phyloP scores from a whole-genome alignment of 2,797 vertebrate genomes.

The Acanthurus leucopareius region DNA sequence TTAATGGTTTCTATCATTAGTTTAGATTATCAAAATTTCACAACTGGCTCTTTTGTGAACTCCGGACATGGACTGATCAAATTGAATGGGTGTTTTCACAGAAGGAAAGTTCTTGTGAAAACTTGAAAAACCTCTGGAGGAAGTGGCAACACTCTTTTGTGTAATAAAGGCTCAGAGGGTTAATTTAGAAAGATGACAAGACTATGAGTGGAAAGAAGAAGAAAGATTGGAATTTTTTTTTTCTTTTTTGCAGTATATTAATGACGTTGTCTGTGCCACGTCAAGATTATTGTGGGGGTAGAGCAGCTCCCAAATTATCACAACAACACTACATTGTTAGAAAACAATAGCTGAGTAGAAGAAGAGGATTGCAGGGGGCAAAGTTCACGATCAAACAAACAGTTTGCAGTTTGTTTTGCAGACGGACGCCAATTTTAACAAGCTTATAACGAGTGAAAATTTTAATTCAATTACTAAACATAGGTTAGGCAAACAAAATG shows the following conservation, averaged over 20 bases:
- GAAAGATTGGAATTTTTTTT: slow-evolving; percentile 19
- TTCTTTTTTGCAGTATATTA: neutral
- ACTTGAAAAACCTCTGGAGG: slow-evolving; percentile 52
- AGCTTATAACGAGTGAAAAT: slow-evolving; percentile 3
- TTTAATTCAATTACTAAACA: neutral
- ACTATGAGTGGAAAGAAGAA: slow-evolving; percentile 26
- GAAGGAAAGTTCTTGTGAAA: slow-evolving; percentile 29
- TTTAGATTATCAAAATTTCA: slow-evolving; percentile 9
- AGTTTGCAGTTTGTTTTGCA: slow-evolving; percentile 30
- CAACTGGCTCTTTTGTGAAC: slow-evolving; percentile 8
- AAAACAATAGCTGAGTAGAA: slow-evolving; percentile 58
- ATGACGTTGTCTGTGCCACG: slow-evolving; percentile 12
- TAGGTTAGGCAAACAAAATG: neutral
- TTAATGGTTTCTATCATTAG: neutral
- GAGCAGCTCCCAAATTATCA: slow-evolving; percentile 20
- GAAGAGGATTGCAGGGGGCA: slow-evolving; percentile 60
- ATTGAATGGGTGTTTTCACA: neutral
- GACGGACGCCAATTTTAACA: slow-evolving; percentile 23
- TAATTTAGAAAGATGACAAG: slow-evolving; percentile 43
- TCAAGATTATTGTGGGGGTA: slow-evolving; percentile 24
- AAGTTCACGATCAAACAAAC: slow-evolving; percentile 59
- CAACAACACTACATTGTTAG: slow-evolving; percentile 66
- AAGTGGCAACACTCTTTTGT: slow-evolving; percentile 69
- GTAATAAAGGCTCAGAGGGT: slow-evolving; percentile 50
- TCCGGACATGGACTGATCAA: neutral